phyloP scores from a whole-genome alignment of 1,140 invertebrate genomes.

The Heliconius hermathena region DNA sequence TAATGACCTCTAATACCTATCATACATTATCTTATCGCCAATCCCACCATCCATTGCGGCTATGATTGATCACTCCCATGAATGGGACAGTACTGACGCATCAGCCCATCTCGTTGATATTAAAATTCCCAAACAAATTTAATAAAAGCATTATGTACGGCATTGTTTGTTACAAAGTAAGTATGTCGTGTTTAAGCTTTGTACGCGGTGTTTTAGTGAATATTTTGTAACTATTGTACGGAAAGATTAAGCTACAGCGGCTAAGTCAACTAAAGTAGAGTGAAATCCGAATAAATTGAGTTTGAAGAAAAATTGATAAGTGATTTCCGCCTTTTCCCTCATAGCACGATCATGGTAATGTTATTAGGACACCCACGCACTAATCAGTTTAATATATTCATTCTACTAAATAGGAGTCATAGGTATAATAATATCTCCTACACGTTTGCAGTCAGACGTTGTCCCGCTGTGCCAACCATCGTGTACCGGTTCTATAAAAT shows the following conservation, averaged over 20 bases:
- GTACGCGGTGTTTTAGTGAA: background rate
- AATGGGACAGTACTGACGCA: background rate
- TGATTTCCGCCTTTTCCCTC: no score
- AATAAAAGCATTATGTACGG: background rate
- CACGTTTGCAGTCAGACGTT: no score
- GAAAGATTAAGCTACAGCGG: background rate
- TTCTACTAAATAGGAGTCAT: no score
- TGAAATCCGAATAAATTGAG: no score
- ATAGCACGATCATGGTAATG: no score
- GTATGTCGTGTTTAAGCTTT: background rate
- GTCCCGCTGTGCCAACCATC: no score
- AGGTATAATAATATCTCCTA: no score
- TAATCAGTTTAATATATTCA: no score
- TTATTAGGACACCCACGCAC: no score
- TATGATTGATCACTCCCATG: background rate
- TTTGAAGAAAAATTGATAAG: no score
- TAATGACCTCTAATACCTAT: background rate
- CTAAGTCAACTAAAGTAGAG: no score
- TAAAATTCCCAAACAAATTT: background rate
- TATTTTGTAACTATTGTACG: background rate
- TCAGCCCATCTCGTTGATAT: background rate
- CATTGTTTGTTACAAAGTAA: conserved; percentile 2
- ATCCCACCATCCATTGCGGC: background rate
- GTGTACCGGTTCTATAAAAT: no score
- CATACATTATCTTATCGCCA: background rate